These are phyloP conservation scores for Nasonia oneida DNA, from an alignment of 2,888 invertebrate genomes.

Conservation along the genomic window DNA sequence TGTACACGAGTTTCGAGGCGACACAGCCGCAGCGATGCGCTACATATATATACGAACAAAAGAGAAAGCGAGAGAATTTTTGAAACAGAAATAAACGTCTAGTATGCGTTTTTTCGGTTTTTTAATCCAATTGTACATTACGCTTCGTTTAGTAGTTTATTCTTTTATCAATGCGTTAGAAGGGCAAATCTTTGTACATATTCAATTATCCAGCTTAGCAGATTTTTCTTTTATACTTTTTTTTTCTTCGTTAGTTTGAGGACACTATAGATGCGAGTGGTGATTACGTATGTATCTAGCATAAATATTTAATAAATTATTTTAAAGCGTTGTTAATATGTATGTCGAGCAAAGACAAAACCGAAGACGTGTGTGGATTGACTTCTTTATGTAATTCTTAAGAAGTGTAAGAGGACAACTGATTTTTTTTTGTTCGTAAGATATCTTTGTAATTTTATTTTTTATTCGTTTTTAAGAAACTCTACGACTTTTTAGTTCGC, in stretches of 20 bases:
- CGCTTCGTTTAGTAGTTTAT: conserved; percentile 29
- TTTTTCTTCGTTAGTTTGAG: conserved; percentile 14
- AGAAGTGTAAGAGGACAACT: conserved; percentile 22
- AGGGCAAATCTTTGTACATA: conserved; percentile 51
- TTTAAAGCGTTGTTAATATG: conserved; percentile 46
- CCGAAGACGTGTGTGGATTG: conserved; percentile 14
- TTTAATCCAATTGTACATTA: conserved; percentile 47
- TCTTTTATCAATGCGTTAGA: conserved; percentile 30
- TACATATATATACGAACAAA: conserved; percentile 3
- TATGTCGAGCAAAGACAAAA: conserved; percentile 38
- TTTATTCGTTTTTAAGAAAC: conserved; percentile 39
- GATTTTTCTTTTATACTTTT: conserved; percentile 8
- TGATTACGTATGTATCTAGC: conserved; percentile 27
- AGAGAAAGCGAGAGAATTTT: conserved; percentile 18
- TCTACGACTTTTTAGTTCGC: conserved; percentile 33
- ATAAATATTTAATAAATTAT: conserved; percentile 55
- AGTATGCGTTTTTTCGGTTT: conserved; percentile 44
- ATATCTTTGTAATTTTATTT: conserved; percentile 52
- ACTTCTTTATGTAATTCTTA: conserved; percentile 46
- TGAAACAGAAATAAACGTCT: conserved; percentile 44
- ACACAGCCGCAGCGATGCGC: not conserved
- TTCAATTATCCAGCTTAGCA: conserved; percentile 39
- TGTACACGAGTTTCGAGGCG: conserved; percentile 15
- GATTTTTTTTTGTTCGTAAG: conserved; percentile 38
- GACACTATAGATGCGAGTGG: conserved; percentile 1